Base-by-base conservation (phyloP, 1,140 invertebrate genomes). In the Drosophila sp. region DNA sequence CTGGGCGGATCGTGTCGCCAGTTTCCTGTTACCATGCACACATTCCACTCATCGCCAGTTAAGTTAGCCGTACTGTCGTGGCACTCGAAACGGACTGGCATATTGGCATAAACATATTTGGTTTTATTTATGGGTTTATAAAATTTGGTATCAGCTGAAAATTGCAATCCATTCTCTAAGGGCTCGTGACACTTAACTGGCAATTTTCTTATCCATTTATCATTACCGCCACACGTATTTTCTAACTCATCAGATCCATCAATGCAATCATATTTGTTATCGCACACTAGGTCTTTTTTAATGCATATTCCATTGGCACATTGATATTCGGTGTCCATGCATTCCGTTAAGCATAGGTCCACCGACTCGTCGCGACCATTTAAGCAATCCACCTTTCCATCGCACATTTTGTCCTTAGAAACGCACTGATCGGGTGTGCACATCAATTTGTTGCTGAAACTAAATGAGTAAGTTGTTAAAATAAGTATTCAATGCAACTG, bases 361-460 rank as follows among this genome's bases (percentile, higher is more conserved):
- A 65, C 4, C 3, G 66, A 75, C 21, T 78, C 72, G 16, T 78
- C 76, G 1, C 66, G 41, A 0, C 76, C 76, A 38, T 78, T 36
- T 0, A 1, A 40, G 14, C 72, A 78, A 18, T 78, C 58, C 4
- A 56, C n/a, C 0, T 0, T 7, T 1, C 29, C 29, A 51, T 78
- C 11, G 43, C 75, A 78, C 5, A 27, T 18, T 13, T 27, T 36
- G 0, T 8, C 0, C 0, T 0, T 0, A 9, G 34, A 0, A 21
- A 72, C 13, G 16, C 66, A 76, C 7, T 58, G 4, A 0, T 34
- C 36, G 0, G 36, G 2, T 11, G 7, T 9, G 14, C 74, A 76
- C 13, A 58, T 2, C 0, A 51, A 0, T 43, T 57, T 1, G 16
- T 21, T 5, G 2, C 62, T 73, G 5, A 21, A 50, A 21, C 21